Conservation (phyloP, 92 coral and sea anemone genomes). For the Pocillopora grandis region DNA sequence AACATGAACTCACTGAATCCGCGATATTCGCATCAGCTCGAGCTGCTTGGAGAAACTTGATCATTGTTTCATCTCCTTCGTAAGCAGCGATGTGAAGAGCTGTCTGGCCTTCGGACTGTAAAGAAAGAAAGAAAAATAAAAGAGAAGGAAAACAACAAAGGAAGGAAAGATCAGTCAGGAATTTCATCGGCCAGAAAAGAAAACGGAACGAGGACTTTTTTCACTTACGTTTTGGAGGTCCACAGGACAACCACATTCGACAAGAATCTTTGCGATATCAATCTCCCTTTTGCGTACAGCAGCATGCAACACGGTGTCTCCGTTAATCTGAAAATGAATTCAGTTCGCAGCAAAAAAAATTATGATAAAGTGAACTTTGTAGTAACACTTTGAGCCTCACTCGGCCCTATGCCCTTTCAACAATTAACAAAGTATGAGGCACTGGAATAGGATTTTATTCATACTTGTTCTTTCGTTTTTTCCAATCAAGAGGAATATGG, state of each 20-base stretch:
- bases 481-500: too few species aligned
- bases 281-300: conserved; percentile 80
- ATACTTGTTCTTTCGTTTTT: too few species aligned
- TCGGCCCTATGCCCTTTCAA: too few species aligned
- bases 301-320: conserved; percentile 89
- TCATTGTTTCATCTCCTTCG: conserved; percentile 92
- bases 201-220: not conserved
- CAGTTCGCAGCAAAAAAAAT: too few species aligned
- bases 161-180: not conserved
- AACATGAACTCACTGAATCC: conserved; percentile 56
- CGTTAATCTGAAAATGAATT: conserved; percentile 57
- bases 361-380: too few species aligned
- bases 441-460: too few species aligned
- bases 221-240: conserved; percentile 85
- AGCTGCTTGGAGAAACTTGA: conserved; percentile 77
- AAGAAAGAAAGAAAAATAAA: not conserved
- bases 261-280: conserved; percentile 84
- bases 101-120: conserved; percentile 92
- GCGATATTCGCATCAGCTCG: conserved; percentile 80
- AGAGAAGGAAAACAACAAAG: not conserved
- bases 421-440: too few species aligned
- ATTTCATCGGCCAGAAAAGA: not conserved
- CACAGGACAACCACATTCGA: conserved; percentile 83
- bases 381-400: too few species aligned
- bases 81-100: conserved; percentile 93